These are phyloP conservation scores for Pristionchus japonicus DNA, from an alignment of 2,888 invertebrate species.

Conservation along the genomic window DNA sequence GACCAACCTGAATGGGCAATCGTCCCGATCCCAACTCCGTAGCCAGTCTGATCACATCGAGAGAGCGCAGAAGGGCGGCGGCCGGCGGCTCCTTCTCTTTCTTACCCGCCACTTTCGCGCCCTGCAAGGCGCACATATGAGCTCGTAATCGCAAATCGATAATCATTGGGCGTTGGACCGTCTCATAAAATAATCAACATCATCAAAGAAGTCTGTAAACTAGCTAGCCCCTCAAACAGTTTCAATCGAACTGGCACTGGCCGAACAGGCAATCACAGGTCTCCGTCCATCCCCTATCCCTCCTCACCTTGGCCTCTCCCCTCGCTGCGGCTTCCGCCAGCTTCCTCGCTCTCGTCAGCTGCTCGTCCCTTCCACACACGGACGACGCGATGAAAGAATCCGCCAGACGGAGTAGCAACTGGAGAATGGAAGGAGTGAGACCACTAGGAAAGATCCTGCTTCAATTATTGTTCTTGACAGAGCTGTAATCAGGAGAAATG, in stretches of 20 bases:
- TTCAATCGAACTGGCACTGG: no score
- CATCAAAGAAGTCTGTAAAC: no score
- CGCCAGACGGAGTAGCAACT: conserved; percentile 42
- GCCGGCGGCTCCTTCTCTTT: not conserved
- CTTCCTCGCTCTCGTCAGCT: not conserved
- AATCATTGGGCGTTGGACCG: no score
- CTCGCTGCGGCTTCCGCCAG: conserved; percentile 36
- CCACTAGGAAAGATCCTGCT: no score
- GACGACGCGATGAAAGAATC: conserved; percentile 22
- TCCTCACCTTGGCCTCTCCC: conserved; percentile 49
- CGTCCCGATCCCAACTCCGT: conserved; percentile 54
- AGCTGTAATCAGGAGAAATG: no score
- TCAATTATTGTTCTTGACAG: no score
- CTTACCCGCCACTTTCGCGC: not conserved
- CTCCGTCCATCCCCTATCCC: not conserved
- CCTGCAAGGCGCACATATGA: no score
- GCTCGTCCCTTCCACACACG: conserved; percentile 29
- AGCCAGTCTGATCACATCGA: conserved; percentile 40
- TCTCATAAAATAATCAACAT: no score
- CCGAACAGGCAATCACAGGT: no score
- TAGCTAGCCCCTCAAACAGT: no score
- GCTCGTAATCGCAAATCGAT: no score
- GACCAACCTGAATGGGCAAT: conserved; percentile 42
- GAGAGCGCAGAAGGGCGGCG: not conserved
- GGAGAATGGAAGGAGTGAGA: no score